Evolutionary conservation across 2,797 vertebrate genomes (phyloP), one percentile per base, ranked within the genome.

Genomic region (Sarcophilus harrisii): DNA sequence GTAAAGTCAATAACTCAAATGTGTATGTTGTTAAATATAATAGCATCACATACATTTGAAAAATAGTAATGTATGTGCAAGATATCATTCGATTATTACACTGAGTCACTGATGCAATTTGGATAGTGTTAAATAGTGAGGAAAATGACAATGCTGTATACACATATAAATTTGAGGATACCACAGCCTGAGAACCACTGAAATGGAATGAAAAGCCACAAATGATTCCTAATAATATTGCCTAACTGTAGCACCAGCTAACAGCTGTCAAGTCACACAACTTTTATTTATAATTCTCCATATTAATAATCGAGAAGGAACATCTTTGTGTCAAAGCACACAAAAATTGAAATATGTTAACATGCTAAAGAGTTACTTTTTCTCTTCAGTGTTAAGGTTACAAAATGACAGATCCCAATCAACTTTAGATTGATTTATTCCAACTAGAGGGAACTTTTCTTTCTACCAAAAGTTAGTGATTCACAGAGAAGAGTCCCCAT

Each of bases 401-500:
- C 38, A 18, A 81, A 81, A 81, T 45, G 73, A 27, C 27, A 81
- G 38, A 27, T 81, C 1, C 32, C 16, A 73, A 73, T 18, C 6
- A 73, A 38, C 16, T 38, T 38, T 73, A 73, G 2, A 38, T 73
- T 38, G 66, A 73, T 38, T 73, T 38, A 73, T 0, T 38, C 66
- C 21, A 73, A 38, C 16, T 73, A 73, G n/a, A 6, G 16, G 10
- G 6, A 24, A 73, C 5, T 28, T 32, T 29, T 94, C 89, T 93
- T 96, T 89, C 95, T 93, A 27, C 55, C 24, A 49, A 92, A 60
- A 58, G n/a, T 90, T 59, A 95, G 73, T 81, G 66, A 73, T 73
- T n/a, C 18, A 90, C 29, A 91, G 13, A 90, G 14, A 93, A n/a
- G 58, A 94, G 95, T 81, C 6, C 21, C 38, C n/a, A 81, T 81